Percentiles rank a stretch among this genome's conserved stretches.
These are phyloP conservation scores for Drosophila aldrichi DNA, from an alignment of 2,888 invertebrate species.

Conservation along the genomic window DNA sequence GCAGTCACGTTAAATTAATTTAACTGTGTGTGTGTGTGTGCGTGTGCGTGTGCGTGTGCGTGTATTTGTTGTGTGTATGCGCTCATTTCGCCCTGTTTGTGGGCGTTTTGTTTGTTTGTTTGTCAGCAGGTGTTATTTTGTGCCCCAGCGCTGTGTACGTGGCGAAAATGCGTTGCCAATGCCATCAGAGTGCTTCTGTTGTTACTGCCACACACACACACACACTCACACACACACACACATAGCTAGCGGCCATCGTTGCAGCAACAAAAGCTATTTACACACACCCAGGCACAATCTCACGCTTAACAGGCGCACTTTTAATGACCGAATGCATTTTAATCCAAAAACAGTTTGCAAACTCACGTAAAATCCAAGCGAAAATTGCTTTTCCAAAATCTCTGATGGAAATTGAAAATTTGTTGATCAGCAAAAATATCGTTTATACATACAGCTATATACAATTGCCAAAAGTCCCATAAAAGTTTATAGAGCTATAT, in stretches of 20 bases:
- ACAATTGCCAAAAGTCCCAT: background rate
- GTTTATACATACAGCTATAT: background rate
- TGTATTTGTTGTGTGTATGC: conserved; percentile 35
- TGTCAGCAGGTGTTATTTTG: conserved; percentile 78
- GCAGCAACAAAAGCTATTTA: conserved; percentile 73
- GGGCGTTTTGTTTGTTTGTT: conserved; percentile 77
- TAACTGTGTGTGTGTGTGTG: conserved; percentile 53
- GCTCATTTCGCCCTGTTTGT: conserved; percentile 75
- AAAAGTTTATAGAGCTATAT: background rate
- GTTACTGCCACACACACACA: conserved; percentile 35
- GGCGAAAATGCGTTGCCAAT: conserved; percentile 73
- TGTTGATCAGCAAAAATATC: conserved; percentile 17
- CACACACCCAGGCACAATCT: conserved; percentile 64
- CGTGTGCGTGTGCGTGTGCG: background rate
- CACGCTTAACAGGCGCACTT: conserved; percentile 69
- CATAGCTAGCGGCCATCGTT: conserved; percentile 24
- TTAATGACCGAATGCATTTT: conserved; percentile 82
- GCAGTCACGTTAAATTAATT: conserved; percentile 81
- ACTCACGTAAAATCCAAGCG: conserved; percentile 69
- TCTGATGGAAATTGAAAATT: conserved; percentile 26
- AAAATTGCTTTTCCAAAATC: conserved; percentile 43
- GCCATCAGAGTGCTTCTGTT: conserved; percentile 48
- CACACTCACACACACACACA: conserved; percentile 15
- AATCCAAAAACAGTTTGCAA: conserved; percentile 77
- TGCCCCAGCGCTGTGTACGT: conserved; percentile 70